Evolutionary conservation across 2,797 vertebrate genomes (phyloP).

Genomic region (Schizopygopsis malacanthus): DNA sequence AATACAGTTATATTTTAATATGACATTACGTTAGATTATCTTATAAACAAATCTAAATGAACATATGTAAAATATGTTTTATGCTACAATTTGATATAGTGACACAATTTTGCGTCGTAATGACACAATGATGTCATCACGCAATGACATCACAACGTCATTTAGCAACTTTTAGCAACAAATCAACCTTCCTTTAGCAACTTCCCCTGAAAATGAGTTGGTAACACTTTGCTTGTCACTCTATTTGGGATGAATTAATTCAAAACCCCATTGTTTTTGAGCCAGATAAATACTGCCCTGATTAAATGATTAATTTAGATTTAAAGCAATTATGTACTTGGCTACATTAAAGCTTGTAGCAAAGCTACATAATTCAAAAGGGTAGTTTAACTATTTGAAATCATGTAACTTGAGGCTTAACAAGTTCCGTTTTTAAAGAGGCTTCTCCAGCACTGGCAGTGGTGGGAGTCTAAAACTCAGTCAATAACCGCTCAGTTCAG

Average conservation of each 20-base stretch:
- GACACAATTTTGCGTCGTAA: no score
- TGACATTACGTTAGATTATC: no score
- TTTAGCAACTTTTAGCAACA: no score
- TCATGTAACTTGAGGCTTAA: not conserved
- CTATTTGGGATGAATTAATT: not conserved
- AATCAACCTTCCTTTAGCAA: no score
- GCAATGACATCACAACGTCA: no score
- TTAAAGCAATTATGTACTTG: not conserved
- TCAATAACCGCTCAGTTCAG: slow-evolving; percentile 34
- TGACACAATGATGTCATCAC: no score
- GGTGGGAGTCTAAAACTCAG: slow-evolving; percentile 8
- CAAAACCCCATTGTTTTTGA: not conserved
- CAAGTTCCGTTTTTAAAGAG: not conserved
- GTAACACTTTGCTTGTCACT: no score
- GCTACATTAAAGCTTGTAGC: not conserved
- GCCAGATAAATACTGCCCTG: not conserved
- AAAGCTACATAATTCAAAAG: not conserved
- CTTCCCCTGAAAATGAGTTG: no score
- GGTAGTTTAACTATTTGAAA: not conserved
- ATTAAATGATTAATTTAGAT: not conserved
- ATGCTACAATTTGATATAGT: no score
- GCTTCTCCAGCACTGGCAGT: not conserved
- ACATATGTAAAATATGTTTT: no score
- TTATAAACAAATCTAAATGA: no score
- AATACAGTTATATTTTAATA: no score